Conservation (phyloP, 2,888 invertebrate genomes). For the Mantis religiosa region DNA sequence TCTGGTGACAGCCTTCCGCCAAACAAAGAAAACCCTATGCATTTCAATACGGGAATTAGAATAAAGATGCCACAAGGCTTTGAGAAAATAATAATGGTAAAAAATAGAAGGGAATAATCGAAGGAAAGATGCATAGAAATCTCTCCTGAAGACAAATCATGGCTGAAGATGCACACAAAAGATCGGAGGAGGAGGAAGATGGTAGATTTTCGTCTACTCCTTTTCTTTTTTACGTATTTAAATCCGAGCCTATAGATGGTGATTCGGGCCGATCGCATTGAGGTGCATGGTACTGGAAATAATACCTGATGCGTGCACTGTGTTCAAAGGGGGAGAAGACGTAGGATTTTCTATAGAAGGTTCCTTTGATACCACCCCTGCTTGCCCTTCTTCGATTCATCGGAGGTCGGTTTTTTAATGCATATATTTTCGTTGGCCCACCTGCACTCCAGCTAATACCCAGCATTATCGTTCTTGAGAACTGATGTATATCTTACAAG, state of each 20-base stretch:
- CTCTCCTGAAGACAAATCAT: conserved; percentile 11
- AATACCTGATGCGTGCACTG: neutral
- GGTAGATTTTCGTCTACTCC: neutral
- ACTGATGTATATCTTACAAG: neutral
- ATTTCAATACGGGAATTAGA: conserved; percentile 9
- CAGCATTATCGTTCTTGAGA: neutral
- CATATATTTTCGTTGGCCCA: neutral
- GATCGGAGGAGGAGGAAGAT: neutral
- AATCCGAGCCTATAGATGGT: conserved; percentile 4
- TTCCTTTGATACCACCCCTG: conserved; percentile 13
- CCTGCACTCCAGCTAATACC: neutral
- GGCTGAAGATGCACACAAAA: conserved; percentile 8
- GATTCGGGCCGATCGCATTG: conserved; percentile 4
- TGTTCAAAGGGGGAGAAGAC: conserved; percentile 1
- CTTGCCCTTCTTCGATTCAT: conserved; percentile 6
- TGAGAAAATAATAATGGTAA: neutral
- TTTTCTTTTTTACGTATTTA: neutral
- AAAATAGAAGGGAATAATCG: neutral
- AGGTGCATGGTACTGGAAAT: conserved; percentile 4
- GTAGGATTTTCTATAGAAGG: neutral
- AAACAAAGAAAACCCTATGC: neutral
- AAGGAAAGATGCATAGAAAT: neutral
- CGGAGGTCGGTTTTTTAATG: neutral
- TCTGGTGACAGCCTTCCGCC: neutral
- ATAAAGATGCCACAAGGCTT: conserved; percentile 6